These are phyloP conservation scores for Erynnis tages DNA, from an alignment of 2,888 invertebrate genomes.

Conservation along the genomic window DNA sequence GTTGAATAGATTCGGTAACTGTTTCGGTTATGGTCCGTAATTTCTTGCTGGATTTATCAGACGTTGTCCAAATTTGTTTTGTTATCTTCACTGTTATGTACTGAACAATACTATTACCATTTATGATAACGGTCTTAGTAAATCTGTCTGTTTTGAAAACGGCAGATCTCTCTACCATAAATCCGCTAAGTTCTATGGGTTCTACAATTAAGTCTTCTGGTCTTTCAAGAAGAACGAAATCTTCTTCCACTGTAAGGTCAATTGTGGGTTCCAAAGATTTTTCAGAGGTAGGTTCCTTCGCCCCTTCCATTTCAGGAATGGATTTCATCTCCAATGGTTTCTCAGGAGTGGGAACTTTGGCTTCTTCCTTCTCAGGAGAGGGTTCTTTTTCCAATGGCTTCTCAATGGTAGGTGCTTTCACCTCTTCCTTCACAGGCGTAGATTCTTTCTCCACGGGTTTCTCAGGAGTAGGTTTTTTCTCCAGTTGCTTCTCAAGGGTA, in stretches of 20 bases:
- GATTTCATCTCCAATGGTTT: conserved; percentile 2
- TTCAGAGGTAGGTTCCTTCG: no score
- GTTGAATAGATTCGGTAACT: not conserved
- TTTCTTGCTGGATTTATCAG: conserved; percentile 3
- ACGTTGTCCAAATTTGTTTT: not conserved
- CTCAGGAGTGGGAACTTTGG: no score
- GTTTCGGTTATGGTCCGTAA: conserved; percentile 1
- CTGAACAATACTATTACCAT: not conserved
- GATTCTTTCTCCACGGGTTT: not conserved
- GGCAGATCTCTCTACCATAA: not conserved
- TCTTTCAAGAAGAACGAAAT: not conserved
- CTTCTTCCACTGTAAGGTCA: not conserved
- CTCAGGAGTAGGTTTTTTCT: no score
- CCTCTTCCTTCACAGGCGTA: not conserved
- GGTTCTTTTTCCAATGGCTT: not conserved
- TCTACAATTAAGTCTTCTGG: not conserved
- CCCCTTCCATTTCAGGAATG: not conserved
- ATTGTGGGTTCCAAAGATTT: no score
- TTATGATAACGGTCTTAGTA: not conserved
- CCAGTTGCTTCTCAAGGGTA: not conserved
- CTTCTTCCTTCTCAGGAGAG: not conserved
- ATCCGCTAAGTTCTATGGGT: not conserved
- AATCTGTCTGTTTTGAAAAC: not conserved
- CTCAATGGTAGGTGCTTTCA: not conserved
- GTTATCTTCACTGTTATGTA: not conserved